phyloP scores from a whole-genome alignment of 2,888 invertebrate species.

The Lochmaea capreae region DNA sequence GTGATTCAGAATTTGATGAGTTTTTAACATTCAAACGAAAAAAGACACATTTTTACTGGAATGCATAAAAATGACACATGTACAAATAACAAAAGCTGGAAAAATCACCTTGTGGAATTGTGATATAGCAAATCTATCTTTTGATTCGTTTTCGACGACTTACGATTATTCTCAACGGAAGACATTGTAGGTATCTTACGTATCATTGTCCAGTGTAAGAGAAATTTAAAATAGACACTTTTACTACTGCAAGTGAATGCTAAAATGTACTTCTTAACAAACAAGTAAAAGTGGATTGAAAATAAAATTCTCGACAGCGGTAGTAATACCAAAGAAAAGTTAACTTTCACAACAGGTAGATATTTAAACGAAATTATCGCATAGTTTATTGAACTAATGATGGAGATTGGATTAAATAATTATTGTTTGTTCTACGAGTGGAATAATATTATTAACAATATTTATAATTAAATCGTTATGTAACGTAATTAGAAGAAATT shows the following conservation, averaged over 20 bases:
- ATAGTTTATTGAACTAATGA: conserved; percentile 11
- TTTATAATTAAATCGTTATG: background rate
- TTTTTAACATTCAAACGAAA: too few relatives aligned
- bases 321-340: background rate
- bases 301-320: conserved; percentile 1
- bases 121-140: too few relatives aligned
- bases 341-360: background rate
- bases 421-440: background rate
- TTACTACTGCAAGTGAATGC: background rate
- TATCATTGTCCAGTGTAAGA: background rate
- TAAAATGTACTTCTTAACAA: background rate
- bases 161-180: too few relatives aligned
- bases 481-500: background rate
- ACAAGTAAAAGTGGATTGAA: background rate
- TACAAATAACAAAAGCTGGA: too few relatives aligned
- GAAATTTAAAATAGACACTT: background rate
- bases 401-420: background rate
- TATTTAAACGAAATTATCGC: background rate
- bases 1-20: too few relatives aligned
- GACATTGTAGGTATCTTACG: background rate
- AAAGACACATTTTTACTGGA: too few relatives aligned
- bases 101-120: too few relatives aligned
- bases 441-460: background rate
- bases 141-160: too few relatives aligned
- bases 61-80: too few relatives aligned